Base-by-base conservation (phyloP, 2,888 invertebrate species). In the Sialis fuliginosa region DNA sequence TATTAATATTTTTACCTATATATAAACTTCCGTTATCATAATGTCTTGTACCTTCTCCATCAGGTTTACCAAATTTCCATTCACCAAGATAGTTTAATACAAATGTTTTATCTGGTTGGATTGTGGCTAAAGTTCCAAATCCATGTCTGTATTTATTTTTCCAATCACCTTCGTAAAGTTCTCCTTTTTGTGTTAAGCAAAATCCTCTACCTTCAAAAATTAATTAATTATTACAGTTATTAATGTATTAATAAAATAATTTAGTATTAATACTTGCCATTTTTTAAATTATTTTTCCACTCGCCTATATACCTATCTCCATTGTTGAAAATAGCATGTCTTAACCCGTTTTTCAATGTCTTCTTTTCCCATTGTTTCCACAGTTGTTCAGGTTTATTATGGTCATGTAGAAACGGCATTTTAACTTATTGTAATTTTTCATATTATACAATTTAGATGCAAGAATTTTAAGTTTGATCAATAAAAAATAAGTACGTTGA, bases 151-250 rank as follows among this genome's bases (percentile, higher is more conserved):
- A 68, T 42, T 70, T 70, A 46, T 68, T 59, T 42, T 59, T 56
- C 71, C 77, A 76, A 53, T 77, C 72, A 1, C 79, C 78, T 64
- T 78, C 76, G 53, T 79, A 79, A n/a, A 75, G 56, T 58, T 69
- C 66, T 34, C 68, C 66, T 37, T 56, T 59, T 34, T 62, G 60
- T 2, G 72, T 71, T 44, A 66, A 52, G 55, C 70, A 67, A 3
- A 54, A 52, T 22, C 75, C 75, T 59, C 71, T 73, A 8, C 74
- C 75, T 75, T 35, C 22, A 42, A 39, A 9, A 22, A 22, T 22
- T 2, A 22, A 22, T 22, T 22, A 22, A 22, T 22, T 22, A 22
- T 30, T 22, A 12, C 10, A 33, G 6, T 30, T 22, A n/a, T 45
- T 8, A 31, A 45, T 33, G 10, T 47, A 22, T 7, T 40, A 33